A percentile compares a stretch with the other conserved stretches of the same genome.
Evolutionary conservation across 2,797 vertebrate species (phyloP).

Genomic region (Sebastes baramenuke): DNA sequence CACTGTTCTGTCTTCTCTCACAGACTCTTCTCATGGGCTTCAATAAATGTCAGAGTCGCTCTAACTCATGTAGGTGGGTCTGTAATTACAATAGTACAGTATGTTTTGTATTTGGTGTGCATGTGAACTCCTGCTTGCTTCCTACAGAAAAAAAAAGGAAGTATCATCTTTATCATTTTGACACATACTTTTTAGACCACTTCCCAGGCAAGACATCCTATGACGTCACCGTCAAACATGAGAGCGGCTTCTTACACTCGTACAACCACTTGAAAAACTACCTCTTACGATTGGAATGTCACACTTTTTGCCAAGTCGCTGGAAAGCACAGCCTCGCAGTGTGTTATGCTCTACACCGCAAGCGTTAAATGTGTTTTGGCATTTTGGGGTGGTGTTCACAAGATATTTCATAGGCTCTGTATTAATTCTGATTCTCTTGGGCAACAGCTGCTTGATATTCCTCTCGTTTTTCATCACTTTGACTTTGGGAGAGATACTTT

Average conservation of each 20-base stretch:
- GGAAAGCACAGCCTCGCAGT: constrained; percentile 16
- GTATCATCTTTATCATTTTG: constrained; percentile 11
- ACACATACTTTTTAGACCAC: not conserved
- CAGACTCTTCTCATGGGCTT: constrained; percentile 10
- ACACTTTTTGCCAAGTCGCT: constrained; percentile 48
- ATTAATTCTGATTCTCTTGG: constrained; percentile 35
- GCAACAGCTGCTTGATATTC: constrained; percentile 68
- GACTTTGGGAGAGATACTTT: constrained; percentile 29
- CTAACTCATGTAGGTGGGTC: not conserved
- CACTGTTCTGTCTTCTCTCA: constrained; percentile 7
- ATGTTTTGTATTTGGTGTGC: not conserved
- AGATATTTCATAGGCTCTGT: constrained; percentile 32
- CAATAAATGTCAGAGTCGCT: constrained; percentile 19
- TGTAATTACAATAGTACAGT: constrained; percentile 16
- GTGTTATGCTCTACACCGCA: constrained; percentile 19
- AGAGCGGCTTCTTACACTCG: constrained; percentile 24
- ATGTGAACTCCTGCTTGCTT: not conserved
- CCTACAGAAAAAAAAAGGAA: constrained; percentile 5
- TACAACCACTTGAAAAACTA: constrained; percentile 20
- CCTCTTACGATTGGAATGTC: constrained; percentile 66
- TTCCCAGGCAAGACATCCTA: constrained; percentile 39
- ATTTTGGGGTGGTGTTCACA: constrained; percentile 45
- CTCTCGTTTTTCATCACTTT: constrained; percentile 42
- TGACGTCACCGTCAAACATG: constrained; percentile 41
- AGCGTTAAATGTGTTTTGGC: constrained; percentile 48